Conservation (phyloP, 2,888 invertebrate species). For the Hyles lineata region DNA sequence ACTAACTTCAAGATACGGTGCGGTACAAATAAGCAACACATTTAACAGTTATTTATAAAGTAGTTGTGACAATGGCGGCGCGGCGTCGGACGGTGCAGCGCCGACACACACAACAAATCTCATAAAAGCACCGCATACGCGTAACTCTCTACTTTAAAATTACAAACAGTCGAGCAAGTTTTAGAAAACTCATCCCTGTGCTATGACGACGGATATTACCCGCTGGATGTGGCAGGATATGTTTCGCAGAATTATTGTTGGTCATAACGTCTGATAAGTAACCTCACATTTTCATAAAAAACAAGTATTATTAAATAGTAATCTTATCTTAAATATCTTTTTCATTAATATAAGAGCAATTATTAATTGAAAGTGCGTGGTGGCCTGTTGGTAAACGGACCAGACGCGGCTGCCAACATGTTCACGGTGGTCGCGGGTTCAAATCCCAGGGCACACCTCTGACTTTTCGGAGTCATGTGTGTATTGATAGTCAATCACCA, state of each 20-base stretch:
- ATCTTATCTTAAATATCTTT: no score
- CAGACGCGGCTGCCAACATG: no score
- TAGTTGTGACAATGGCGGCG: slow-evolving; percentile 8
- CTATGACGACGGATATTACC: slow-evolving; percentile 24
- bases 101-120: slow-evolving; percentile 64
- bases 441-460: no score
- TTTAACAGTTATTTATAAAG: slow-evolving; percentile 4
- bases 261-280: no score
- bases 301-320: no score
- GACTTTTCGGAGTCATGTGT: no score
- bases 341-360: no score
- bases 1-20: background rate
- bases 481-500: no score
- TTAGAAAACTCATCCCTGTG: slow-evolving; percentile 75
- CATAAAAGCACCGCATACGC: slow-evolving; percentile 70
- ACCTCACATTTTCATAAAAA: no score
- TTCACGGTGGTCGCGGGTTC: no score
- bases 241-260: background rate
- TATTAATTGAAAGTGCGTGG: no score
- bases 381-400: no score
- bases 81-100: background rate
- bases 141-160: slow-evolving; percentile 80
- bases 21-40: background rate
- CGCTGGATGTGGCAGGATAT: slow-evolving; percentile 46
- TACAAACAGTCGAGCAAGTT: slow-evolving; percentile 81